Conservation (phyloP, 2,113 vertebrate genomes). For the Corythaeola cristata region DNA sequence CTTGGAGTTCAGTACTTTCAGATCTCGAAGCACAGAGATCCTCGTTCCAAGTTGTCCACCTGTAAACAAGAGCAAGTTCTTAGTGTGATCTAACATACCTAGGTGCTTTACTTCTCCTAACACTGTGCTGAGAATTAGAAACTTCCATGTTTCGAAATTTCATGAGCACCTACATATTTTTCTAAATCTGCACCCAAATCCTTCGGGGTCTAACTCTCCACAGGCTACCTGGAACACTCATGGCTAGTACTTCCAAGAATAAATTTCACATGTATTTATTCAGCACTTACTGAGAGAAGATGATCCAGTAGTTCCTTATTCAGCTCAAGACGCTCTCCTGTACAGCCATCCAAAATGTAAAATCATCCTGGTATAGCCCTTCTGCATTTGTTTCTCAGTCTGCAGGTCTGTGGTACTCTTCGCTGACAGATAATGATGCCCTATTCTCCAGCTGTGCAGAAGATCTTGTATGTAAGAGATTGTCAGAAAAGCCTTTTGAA, state of each 20-base stretch:
- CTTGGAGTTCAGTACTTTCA: background rate
- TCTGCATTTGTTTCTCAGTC: background rate
- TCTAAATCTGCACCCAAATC: background rate
- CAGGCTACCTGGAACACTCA: background rate
- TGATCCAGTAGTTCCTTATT: background rate
- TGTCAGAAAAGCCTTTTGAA: background rate
- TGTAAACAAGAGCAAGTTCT: background rate
- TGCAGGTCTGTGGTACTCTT: background rate
- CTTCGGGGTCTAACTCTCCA: background rate
- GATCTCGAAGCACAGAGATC: background rate
- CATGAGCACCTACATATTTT: background rate
- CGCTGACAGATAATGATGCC: background rate
- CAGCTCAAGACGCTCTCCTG: background rate
- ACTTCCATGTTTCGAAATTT: background rate
- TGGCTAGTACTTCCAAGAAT: background rate
- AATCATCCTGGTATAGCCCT: background rate
- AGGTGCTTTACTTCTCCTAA: background rate
- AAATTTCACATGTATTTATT: slow-evolving; percentile 5
- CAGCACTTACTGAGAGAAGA: slow-evolving; percentile 19
- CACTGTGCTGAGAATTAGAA: background rate
- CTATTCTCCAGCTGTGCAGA: background rate
- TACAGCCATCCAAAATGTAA: background rate
- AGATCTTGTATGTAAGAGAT: background rate
- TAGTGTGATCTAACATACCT: background rate
- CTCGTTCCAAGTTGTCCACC: background rate